These are phyloP conservation scores for Ceriagrion tenellum DNA, from an alignment of 2,888 invertebrate genomes.

Conservation along the genomic window DNA sequence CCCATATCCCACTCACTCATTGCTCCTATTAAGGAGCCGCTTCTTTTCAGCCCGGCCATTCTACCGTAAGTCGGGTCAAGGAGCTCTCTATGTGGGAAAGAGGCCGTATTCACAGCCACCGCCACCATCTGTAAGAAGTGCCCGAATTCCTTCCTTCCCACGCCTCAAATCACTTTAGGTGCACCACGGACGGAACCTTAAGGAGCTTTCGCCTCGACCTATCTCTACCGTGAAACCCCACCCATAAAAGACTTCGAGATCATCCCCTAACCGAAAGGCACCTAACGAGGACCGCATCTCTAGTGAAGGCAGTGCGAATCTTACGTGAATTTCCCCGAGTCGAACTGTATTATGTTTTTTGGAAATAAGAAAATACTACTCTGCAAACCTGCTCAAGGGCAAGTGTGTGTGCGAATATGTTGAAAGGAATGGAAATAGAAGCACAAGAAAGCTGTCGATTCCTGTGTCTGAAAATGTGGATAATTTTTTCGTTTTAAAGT, in stretches of 20 bases:
- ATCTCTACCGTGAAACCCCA: neutral
- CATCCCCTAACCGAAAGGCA: neutral
- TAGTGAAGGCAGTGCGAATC: too few relatives aligned
- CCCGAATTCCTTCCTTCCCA: neutral
- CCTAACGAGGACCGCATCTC: neutral
- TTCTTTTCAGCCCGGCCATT: neutral
- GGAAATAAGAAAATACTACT: too few relatives aligned
- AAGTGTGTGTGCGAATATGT: too few relatives aligned
- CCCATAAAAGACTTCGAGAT: neutral
- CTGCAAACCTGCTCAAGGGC: too few relatives aligned
- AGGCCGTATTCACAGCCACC: neutral
- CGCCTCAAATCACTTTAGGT: neutral
- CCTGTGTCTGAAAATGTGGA: too few relatives aligned
- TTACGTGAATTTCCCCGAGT: too few relatives aligned
- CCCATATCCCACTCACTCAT: neutral
- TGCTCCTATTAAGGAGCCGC: neutral
- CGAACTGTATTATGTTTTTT: too few relatives aligned
- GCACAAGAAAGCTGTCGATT: too few relatives aligned
- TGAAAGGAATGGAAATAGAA: too few relatives aligned
- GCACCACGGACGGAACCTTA: neutral
- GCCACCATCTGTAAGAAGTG: neutral
- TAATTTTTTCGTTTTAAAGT: too few relatives aligned
- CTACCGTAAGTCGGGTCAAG: constrained; percentile 36
- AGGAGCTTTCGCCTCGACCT: neutral
- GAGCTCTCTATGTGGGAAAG: neutral